A percentile compares a stretch with the other conserved stretches of the same genome.
phyloP scores from a whole-genome alignment of 2,113 vertebrate species.

The Trichomycterus rosablanca region DNA sequence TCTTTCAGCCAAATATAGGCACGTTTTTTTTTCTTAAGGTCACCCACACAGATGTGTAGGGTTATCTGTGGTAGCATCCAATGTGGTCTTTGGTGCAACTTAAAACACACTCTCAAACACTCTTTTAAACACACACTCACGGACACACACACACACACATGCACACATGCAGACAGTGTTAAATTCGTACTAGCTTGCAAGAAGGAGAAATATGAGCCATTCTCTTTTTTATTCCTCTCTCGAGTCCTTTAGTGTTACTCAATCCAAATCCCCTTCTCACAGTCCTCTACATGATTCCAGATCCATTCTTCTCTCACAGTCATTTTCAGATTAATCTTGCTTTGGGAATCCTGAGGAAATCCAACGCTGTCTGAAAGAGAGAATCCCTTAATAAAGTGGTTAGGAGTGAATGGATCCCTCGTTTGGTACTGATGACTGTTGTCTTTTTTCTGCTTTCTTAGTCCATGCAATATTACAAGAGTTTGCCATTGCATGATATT shows the following conservation, averaged over 20 bases:
- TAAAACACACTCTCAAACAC: constrained; percentile 21
- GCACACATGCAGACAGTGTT: constrained; percentile 28
- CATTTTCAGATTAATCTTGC: constrained; percentile 21
- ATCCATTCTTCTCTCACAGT: constrained; percentile 27
- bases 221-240: constrained; percentile 16
- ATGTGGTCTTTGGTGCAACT: constrained; percentile 54
- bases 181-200: constrained; percentile 29
- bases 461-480: constrained; percentile 30
- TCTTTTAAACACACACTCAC: constrained; percentile 37
- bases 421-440: constrained; percentile 18
- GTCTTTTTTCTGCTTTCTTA: constrained; percentile 40
- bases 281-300: constrained; percentile 17
- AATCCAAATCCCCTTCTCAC: constrained; percentile 6
- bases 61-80: constrained; percentile 59
- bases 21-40: constrained; percentile 11
- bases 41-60: constrained; percentile 42
- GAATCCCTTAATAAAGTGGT: constrained; percentile 1
- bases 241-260: constrained; percentile 13
- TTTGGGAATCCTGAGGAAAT: constrained; percentile 30
- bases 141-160: constrained; percentile 24
- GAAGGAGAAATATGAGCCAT: constrained; percentile 10
- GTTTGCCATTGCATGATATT: background rate
- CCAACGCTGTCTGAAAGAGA: constrained; percentile 3
- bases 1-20: constrained; percentile 56
- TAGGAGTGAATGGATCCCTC: constrained; percentile 6